Evolutionary conservation across 2,888 invertebrate genomes (phyloP).

Genomic region (Napeogenes sylphis): DNA sequence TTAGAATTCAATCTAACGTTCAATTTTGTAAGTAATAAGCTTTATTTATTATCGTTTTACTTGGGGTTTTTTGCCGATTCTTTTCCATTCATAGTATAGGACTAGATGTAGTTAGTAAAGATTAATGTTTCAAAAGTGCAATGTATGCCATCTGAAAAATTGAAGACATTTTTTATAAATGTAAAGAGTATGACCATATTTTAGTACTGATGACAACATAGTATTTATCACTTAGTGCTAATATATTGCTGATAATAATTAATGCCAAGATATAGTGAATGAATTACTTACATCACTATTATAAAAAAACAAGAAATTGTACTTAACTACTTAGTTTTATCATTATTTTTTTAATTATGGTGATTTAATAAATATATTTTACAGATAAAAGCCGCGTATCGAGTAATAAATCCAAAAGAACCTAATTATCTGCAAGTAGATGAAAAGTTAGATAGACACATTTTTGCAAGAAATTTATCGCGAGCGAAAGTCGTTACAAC

Average conservation of each 20-base stretch:
- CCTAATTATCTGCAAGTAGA: slow-evolving; percentile 92
- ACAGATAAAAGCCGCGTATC: slow-evolving; percentile 83
- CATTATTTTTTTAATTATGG: neutral
- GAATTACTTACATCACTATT: too few relatives aligned
- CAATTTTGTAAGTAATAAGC: slow-evolving; percentile 83
- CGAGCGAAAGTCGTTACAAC: slow-evolving; percentile 89
- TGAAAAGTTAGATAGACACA: slow-evolving; percentile 92
- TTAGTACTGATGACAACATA: too few relatives aligned
- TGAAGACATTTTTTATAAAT: neutral
- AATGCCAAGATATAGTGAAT: too few relatives aligned
- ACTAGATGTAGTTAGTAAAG: too few relatives aligned
- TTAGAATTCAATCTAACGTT: slow-evolving; percentile 93
- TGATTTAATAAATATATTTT: slow-evolving; percentile 10
- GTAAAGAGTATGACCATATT: neutral
- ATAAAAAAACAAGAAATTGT: neutral
- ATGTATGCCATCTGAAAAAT: neutral
- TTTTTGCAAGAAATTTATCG: slow-evolving; percentile 92
- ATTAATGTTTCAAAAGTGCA: neutral
- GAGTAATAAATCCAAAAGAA: slow-evolving; percentile 95
- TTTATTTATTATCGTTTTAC: neutral
- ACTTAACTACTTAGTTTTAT: neutral
- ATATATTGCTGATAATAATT: too few relatives aligned
- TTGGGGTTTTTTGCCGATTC: neutral
- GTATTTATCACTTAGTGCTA: too few relatives aligned
- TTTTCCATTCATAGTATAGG: neutral